A percentile compares a stretch with the other conserved stretches of the same genome.
These are phyloP conservation scores for Rhingia campestris DNA, from an alignment of 2,888 invertebrate species.

Conservation along the genomic window DNA sequence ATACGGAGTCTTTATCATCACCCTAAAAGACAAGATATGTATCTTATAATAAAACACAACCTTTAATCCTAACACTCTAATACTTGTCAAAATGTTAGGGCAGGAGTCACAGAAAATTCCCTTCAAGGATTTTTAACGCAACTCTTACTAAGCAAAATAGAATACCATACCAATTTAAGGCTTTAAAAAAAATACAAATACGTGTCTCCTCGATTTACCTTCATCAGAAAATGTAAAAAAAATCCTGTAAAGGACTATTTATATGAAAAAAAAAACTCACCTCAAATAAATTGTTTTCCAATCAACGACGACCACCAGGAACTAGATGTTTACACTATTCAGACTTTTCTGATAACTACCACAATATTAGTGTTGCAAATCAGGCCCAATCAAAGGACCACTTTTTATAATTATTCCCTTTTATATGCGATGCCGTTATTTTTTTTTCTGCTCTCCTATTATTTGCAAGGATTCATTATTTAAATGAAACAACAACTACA, in stretches of 20 bases:
- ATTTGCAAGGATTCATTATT: constrained; percentile 66
- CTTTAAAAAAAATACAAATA: too few relatives aligned
- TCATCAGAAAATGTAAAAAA: neutral
- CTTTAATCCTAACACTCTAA: too few relatives aligned
- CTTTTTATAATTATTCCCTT: constrained; percentile 65
- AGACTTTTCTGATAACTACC: constrained; percentile 53
- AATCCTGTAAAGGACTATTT: neutral
- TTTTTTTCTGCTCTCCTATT: constrained; percentile 30
- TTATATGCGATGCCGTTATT: constrained; percentile 5
- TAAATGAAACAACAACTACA: constrained; percentile 46
- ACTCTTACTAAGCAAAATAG: too few relatives aligned
- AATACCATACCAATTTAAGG: too few relatives aligned
- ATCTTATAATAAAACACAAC: too few relatives aligned
- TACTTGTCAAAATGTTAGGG: too few relatives aligned
- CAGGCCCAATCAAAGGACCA: constrained; percentile 59
- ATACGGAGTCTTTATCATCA: too few relatives aligned
- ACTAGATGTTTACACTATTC: constrained; percentile 3
- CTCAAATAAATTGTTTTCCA: constrained; percentile 52
- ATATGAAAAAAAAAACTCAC: constrained; percentile 30
- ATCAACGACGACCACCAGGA: constrained; percentile 20
- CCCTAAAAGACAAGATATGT: too few relatives aligned
- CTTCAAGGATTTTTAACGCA: too few relatives aligned
- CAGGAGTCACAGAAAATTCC: too few relatives aligned
- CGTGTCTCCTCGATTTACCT: neutral
- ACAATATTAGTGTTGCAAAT: constrained; percentile 57